Percentiles rank a stretch among this genome's conserved stretches.
phyloP scores from a whole-genome alignment of 2,113 vertebrate genomes.

The Arothron firmamentum region DNA sequence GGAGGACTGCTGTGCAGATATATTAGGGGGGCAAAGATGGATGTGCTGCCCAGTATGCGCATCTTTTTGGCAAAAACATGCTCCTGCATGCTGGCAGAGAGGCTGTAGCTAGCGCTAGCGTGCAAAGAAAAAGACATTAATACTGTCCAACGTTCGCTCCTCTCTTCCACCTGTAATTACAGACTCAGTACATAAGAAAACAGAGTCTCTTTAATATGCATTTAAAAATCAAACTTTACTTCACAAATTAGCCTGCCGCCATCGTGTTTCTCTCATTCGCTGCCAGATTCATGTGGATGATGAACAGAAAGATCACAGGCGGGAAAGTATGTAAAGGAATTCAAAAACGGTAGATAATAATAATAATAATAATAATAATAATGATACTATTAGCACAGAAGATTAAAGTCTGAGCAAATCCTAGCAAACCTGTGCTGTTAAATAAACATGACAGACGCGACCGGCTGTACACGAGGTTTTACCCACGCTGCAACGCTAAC shows the following conservation, averaged over 20 bases:
- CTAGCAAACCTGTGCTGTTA: background rate
- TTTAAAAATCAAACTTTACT: no score
- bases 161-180: background rate
- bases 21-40: conserved; percentile 16
- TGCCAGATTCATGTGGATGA: conserved; percentile 44
- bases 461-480: background rate
- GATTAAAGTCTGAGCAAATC: conserved; percentile 4
- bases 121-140: conserved; percentile 22
- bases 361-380: no score
- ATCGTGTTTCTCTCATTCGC: conserved; percentile 46
- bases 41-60: conserved; percentile 20
- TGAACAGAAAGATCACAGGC: conserved; percentile 11
- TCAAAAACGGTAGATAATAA: no score
- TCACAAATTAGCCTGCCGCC: conserved; percentile 3
- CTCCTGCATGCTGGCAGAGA: conserved; percentile 32
- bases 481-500: conserved; percentile 1
- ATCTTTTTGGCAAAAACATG: conserved; percentile 15
- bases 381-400: background rate
- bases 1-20: conserved; percentile 18
- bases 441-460: background rate
- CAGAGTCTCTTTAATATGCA: background rate
- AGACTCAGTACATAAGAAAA: background rate
- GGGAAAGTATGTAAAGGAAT: background rate
- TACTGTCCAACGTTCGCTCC: conserved; percentile 6
- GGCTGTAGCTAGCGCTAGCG: conserved; percentile 14